Conservation (phyloP, 2,888 invertebrate genomes). For the Volucella bombylans region DNA sequence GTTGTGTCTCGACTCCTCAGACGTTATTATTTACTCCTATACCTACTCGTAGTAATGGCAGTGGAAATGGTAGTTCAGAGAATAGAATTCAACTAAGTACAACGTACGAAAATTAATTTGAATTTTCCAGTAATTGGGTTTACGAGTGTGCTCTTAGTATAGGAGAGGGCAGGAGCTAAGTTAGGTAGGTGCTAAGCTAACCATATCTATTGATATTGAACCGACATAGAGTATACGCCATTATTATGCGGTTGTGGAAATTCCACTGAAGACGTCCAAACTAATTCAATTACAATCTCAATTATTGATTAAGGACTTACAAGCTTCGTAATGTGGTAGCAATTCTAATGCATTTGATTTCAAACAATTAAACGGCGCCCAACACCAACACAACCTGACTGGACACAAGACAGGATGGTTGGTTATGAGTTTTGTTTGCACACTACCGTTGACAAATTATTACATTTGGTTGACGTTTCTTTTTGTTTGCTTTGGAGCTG, state of each 20-base stretch:
- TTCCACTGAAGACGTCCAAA: conserved; percentile 44
- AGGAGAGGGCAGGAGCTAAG: neutral
- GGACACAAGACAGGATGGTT: too few species aligned
- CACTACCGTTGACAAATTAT: conserved; percentile 38
- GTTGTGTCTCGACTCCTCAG: conserved; percentile 19
- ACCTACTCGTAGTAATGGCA: neutral
- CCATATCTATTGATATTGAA: too few species aligned
- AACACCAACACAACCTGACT: neutral
- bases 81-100: conserved; percentile 22
- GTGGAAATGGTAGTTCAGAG: neutral
- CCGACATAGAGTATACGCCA: neutral
- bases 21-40: conserved; percentile 42
- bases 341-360: conserved; percentile 20
- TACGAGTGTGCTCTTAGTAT: neutral
- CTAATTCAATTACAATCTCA: conserved; percentile 65
- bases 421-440: conserved; percentile 35
- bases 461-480: conserved; percentile 25
- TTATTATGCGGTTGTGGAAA: conserved; percentile 23
- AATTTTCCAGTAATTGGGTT: conserved; percentile 48
- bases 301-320: conserved; percentile 58
- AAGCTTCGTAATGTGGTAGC: conserved; percentile 33
- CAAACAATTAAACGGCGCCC: conserved; percentile 41
- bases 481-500: conserved; percentile 21
- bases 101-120: conserved; percentile 58
- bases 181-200: too few species aligned